A percentile compares a stretch with the other conserved stretches of the same genome.
Conservation (phyloP, 1,140 invertebrate genomes). For the Pinna nobilis region DNA sequence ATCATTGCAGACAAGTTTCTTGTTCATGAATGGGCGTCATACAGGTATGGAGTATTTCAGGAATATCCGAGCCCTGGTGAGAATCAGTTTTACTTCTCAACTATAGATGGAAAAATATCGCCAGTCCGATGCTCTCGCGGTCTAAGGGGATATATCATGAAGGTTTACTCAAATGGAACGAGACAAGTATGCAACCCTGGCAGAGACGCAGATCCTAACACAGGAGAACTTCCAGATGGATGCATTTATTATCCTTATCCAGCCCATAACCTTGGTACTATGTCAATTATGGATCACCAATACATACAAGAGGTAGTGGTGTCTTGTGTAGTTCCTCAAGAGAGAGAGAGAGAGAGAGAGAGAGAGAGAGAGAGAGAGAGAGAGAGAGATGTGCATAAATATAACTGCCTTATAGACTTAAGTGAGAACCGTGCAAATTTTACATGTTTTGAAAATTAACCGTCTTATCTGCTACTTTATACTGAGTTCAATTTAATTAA, state of each 20-base stretch:
- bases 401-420: no score
- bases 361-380: no score
- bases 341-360: no score
- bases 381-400: no score
- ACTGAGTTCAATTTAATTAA: no score
- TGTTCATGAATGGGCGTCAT: slow-evolving; percentile 82
- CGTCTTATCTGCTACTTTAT: no score
- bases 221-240: slow-evolving; percentile 6
- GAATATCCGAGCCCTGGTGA: slow-evolving; percentile 80
- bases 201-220: slow-evolving; percentile 10
- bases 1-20: slow-evolving; percentile 75
- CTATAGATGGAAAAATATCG: slow-evolving; percentile 13
- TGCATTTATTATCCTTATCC: slow-evolving; percentile 36
- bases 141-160: slow-evolving; percentile 7
- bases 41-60: slow-evolving; percentile 83
- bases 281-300: slow-evolving; percentile 38
- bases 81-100: slow-evolving; percentile 61
- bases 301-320: slow-evolving; percentile 26
- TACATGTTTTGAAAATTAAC: no score
- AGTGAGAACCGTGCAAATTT: no score
- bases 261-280: background rate
- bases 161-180: background rate
- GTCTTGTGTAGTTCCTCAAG: no score
- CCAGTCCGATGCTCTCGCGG: slow-evolving; percentile 27
- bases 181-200: background rate